These are phyloP conservation scores for Papilio xuthus DNA, from an alignment of 1,140 invertebrate genomes.

Conservation along the genomic window DNA sequence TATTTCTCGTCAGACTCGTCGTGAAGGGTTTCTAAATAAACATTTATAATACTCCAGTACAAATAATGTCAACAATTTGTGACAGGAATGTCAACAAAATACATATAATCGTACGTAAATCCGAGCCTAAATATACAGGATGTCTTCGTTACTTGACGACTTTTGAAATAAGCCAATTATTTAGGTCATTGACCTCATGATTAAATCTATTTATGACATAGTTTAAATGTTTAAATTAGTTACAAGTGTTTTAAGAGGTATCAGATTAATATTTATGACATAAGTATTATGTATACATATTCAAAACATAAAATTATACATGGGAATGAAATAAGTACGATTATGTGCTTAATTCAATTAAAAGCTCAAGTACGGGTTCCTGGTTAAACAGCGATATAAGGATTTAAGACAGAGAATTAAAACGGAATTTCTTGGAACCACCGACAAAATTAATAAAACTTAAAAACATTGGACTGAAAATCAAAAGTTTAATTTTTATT, in stretches of 20 bases:
- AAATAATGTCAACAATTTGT: neutral
- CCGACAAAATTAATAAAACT: constrained; percentile 5
- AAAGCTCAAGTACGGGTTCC: constrained; percentile 27
- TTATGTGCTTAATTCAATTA: constrained; percentile 14
- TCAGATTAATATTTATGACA: neutral
- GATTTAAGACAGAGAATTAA: constrained; percentile 9
- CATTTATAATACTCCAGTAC: neutral
- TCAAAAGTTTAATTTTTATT: neutral
- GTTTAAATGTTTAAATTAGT: neutral
- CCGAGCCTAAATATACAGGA: neutral
- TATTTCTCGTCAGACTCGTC: neutral
- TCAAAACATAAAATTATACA: neutral
- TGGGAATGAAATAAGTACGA: neutral
- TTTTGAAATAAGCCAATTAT: neutral
- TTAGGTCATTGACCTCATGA: too few relatives aligned
- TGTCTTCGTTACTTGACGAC: neutral
- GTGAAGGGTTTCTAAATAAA: neutral
- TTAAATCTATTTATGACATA: too few relatives aligned
- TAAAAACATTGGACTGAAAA: neutral
- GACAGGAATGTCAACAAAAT: neutral
- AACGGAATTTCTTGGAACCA: constrained; percentile 4
- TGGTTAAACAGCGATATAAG: constrained; percentile 27
- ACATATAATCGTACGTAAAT: neutral
- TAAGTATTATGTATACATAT: neutral
- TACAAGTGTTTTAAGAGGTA: neutral